Base-by-base conservation (phyloP, 2,113 vertebrate species). In the Centropus bengalensis region DNA sequence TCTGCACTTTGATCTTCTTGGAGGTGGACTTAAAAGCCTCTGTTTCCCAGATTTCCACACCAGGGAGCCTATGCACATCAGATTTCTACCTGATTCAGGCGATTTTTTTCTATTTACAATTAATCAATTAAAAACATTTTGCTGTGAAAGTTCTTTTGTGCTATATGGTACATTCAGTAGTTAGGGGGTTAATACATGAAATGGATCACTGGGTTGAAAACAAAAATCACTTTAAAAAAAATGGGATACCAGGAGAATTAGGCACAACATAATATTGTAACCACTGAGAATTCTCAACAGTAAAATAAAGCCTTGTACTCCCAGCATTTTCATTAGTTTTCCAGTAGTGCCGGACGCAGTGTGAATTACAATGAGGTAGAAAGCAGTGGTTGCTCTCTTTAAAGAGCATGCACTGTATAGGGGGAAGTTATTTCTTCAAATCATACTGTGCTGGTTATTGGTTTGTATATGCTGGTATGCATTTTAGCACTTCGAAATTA, bases 281-380 rank as follows among this genome's bases (percentile, higher is more conserved):
- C 97, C 96, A 97, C 90, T 75, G 89, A 97, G 97, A 98, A 98
- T 97, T 97, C 97, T 98, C 98, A 98, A 97, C 96, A 97, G 97
- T 97, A 96, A 98, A 98, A 98, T 97, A 98, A 98, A 98, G 95
- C 96, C 96, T 96, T 93, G 93, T 95, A 96, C 95, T 94, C 93
- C 89, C 96, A 96, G 97, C 96, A 90, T 97, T 98, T 98, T 98
- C 98, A 98, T 98, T 98, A 98, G 98, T 97, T 98, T 97, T 98
- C 97, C 96, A 98, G 97, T 95, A 95, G 96, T 70, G 62, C 62
- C 91, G 95, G 97, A 98, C 3, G 97, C 97, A 88, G 89, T 10
- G 62, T 97, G 98, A 98, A 98, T 98, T 96, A 97, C 97, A 98
- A 98, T 98, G 98, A 98, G 97, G 86, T 55, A 73, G 88, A 93